Conservation (phyloP, 2,113 vertebrate genomes). For the Oryzias celebensis region DNA sequence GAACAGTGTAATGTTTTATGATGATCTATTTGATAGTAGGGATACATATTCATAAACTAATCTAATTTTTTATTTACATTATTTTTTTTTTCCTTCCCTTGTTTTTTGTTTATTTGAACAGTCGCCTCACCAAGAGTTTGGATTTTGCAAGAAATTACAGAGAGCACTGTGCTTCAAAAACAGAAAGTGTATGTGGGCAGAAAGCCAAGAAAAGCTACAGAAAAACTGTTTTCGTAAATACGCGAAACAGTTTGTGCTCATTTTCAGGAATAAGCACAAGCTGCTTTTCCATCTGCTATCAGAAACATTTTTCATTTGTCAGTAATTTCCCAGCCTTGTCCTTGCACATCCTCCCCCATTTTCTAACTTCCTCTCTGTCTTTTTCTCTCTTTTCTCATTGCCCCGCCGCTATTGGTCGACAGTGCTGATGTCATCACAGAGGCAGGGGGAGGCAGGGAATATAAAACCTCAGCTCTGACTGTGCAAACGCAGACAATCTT, state of each 20-base stretch:
- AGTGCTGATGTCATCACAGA: slow-evolving; percentile 53
- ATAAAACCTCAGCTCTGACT: slow-evolving; percentile 72
- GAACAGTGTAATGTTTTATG: too few relatives aligned
- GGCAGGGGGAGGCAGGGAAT: slow-evolving; percentile 31
- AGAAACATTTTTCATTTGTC: slow-evolving; percentile 1
- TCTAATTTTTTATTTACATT: neutral
- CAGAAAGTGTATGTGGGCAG: too few relatives aligned
- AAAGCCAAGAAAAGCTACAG: neutral
- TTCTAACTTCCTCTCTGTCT: neutral
- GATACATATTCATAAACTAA: neutral
- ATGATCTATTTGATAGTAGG: too few relatives aligned
- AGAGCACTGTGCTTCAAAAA: too few relatives aligned
- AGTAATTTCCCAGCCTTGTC: slow-evolving; percentile 43
- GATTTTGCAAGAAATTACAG: too few relatives aligned
- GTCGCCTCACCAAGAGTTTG: too few relatives aligned
- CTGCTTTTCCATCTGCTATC: neutral
- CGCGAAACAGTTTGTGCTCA: too few relatives aligned
- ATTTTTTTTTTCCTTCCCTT: too few relatives aligned
- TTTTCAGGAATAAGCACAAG: neutral
- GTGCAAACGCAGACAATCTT: slow-evolving; percentile 41
- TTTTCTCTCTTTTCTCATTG: neutral
- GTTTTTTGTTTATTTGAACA: too few relatives aligned
- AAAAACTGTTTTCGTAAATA: neutral
- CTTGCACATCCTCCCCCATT: slow-evolving; percentile 11
- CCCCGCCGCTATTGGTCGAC: slow-evolving; percentile 63